Percentiles rank a stretch among this genome's conserved stretches.
phyloP scores from a whole-genome alignment of 2,888 invertebrate species.

The Ormyrus nitidulus region DNA sequence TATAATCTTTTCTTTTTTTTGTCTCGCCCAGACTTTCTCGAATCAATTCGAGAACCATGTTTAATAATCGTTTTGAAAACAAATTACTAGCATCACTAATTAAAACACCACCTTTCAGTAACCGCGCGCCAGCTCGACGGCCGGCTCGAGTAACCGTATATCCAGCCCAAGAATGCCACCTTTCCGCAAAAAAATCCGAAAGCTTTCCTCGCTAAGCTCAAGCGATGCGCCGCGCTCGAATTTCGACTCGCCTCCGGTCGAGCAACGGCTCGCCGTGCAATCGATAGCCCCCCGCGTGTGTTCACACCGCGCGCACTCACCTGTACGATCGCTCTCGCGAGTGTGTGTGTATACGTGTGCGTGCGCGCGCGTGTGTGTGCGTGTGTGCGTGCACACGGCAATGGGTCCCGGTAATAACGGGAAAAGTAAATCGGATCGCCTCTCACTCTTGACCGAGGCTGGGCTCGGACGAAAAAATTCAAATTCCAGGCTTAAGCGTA shows the following conservation, averaged over 20 bases:
- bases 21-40: no score
- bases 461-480: constrained; percentile 61
- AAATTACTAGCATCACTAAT: no score
- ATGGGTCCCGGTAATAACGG: constrained; percentile 67
- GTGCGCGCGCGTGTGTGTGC: constrained; percentile 25
- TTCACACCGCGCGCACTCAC: background rate
- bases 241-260: constrained; percentile 13
- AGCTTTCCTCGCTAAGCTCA: background rate
- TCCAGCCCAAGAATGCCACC: background rate
- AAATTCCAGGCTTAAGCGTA: constrained; percentile 61
- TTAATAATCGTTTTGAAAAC: no score
- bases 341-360: background rate
- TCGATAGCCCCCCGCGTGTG: constrained; percentile 2
- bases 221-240: background rate
- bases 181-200: constrained; percentile 1
- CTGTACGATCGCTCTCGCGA: background rate
- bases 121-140: no score
- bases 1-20: no score
- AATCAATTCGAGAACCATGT: no score
- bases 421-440: constrained; percentile 72
- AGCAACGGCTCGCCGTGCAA: constrained; percentile 2
- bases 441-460: constrained; percentile 67
- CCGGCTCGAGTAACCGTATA: no score
- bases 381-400: constrained; percentile 50
- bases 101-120: no score